Evolutionary conservation across 2,113 vertebrate species (phyloP).

Genomic region (Rhabdornis inornatus): DNA sequence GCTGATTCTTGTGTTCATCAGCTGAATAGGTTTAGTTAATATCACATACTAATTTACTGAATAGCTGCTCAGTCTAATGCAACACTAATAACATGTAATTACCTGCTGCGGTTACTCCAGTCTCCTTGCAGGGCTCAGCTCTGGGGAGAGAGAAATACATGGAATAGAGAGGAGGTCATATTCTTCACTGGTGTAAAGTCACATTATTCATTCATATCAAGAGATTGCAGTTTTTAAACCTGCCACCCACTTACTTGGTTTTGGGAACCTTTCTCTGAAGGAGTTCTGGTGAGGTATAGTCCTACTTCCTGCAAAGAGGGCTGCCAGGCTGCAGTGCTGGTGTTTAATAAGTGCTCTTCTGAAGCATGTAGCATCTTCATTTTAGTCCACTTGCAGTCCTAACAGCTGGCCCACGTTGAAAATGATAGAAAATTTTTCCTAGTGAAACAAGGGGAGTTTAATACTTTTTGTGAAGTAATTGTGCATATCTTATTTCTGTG

Average conservation of each 20-base stretch:
- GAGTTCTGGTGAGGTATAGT: not conserved
- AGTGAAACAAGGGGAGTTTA: not conserved
- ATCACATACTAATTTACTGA: slow-evolving; percentile 46
- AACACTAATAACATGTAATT: slow-evolving; percentile 37
- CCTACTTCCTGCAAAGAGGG: not conserved
- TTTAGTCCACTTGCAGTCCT: not conserved
- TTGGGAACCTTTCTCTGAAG: not conserved
- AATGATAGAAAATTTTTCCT: not conserved
- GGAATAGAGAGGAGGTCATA: not conserved
- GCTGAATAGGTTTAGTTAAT: slow-evolving; percentile 65
- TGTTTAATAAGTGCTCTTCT: not conserved
- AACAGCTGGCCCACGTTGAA: not conserved
- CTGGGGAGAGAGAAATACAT: not conserved
- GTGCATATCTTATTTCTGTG: not conserved
- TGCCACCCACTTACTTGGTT: not conserved
- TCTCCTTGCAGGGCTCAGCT: slow-evolving; percentile 1
- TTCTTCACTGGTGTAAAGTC: not conserved
- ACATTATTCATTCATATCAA: not conserved
- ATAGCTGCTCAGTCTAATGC: slow-evolving; percentile 19
- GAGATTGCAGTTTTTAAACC: not conserved
- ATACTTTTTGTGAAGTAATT: not conserved
- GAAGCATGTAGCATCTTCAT: not conserved
- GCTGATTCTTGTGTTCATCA: slow-evolving; percentile 61
- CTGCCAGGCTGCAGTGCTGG: not conserved
- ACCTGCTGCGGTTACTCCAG: slow-evolving; percentile 2